phyloP scores from a whole-genome alignment of 2,797 vertebrate genomes.

The Lycodopsis pacificus region DNA sequence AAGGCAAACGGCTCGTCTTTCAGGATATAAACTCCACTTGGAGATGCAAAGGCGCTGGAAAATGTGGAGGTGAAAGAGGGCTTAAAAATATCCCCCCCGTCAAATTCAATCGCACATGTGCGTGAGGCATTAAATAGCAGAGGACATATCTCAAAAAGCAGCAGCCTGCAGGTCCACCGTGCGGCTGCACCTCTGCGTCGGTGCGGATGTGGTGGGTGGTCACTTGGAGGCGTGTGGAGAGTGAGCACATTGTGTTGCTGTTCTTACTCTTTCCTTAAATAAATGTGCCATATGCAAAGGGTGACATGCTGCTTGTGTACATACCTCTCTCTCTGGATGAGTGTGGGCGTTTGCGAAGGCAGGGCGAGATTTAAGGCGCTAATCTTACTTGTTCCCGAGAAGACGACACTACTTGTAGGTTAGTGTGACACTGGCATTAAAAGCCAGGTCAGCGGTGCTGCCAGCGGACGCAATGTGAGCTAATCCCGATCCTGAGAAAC shows the following conservation, averaged over 20 bases:
- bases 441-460: slow-evolving; percentile 40
- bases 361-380: slow-evolving; percentile 15
- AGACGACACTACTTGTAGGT: slow-evolving; percentile 49
- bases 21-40: slow-evolving; percentile 38
- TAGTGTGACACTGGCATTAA: slow-evolving; percentile 72
- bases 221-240: slow-evolving; percentile 70
- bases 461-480: slow-evolving; percentile 25
- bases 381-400: slow-evolving; percentile 40
- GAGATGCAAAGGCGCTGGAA: slow-evolving; percentile 8
- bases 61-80: slow-evolving; percentile 35
- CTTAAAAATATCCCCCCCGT: slow-evolving; percentile 49
- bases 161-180: slow-evolving; percentile 47
- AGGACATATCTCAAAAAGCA: slow-evolving; percentile 35
- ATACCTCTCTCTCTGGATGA: slow-evolving; percentile 17
- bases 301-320: slow-evolving; percentile 62
- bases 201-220: slow-evolving; percentile 79
- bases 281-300: slow-evolving; percentile 75
- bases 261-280: slow-evolving; percentile 82
- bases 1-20: slow-evolving; percentile 70
- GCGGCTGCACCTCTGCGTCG: slow-evolving; percentile 39
- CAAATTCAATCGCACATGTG: slow-evolving; percentile 35
- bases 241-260: slow-evolving; percentile 77
- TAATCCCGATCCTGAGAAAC: slow-evolving; percentile 49
- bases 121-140: slow-evolving; percentile 60
- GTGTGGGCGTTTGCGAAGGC: slow-evolving; percentile 12